Evolutionary conservation across 2,113 vertebrate species (phyloP), one percentile per base, ranked within the genome.

Genomic region (Podilymbus podiceps): DNA sequence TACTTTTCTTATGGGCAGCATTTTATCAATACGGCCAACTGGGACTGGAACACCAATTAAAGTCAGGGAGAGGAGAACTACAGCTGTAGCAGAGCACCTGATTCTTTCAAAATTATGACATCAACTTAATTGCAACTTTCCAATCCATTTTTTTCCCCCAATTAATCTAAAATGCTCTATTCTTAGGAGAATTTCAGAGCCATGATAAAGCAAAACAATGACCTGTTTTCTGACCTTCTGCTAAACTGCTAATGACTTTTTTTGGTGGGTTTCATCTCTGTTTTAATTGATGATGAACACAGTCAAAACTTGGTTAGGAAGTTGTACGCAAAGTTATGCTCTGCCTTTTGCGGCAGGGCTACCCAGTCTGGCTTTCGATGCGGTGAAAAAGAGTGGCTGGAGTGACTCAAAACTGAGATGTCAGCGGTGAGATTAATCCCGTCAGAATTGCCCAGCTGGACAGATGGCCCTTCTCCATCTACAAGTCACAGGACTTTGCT

Each of bases 61-160:
- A 79, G 71, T 27, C 71, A 84, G 82, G 35, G 49, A 80, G 44
- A 89, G 71, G 53, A 87, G 72, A 92, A 15, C 55, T 78, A 21
- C 86, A 89, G 90, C 82, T 78, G 24, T 7, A 69, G 52, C 56
- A 58, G 64, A 94, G 52, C 83, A 84, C 73, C 68, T 80, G 46
- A 62, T 63, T 75, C 49, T 55, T 58, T 69, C 24, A 77, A 50
- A 92, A 80, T 92, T 86, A 95, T 77, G 79, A 89, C 86, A 90
- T 89, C 86, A 81, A 64, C 87, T 93, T 93, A 86, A 95, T 90
- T 89, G 89, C 72, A 90, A 89, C 80, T 90, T 96, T 93, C 76
- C 83, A 53, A 81, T 74, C 86, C 67, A 63, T 95, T 81, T 73
- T 28, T 1, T 24, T 63, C 30, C 73, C 59, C 86, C 88, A 89